Conservation (phyloP, 2,888 invertebrate genomes). For the Crocallis elinguaria region DNA sequence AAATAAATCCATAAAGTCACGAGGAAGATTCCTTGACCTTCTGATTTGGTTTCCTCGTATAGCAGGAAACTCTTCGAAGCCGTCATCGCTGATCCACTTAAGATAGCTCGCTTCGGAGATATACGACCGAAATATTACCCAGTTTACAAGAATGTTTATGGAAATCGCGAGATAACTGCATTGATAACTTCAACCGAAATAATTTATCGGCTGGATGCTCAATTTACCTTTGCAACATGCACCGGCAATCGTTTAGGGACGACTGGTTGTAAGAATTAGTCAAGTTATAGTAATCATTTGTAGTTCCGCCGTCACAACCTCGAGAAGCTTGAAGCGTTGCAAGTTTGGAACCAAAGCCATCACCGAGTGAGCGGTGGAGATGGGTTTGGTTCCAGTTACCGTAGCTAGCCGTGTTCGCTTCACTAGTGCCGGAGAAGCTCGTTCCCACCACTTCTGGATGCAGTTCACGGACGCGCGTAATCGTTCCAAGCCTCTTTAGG, state of each 20-base stretch:
- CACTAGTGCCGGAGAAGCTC: conserved; percentile 50
- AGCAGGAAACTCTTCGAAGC: conserved; percentile 33
- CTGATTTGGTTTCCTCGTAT: conserved; percentile 27
- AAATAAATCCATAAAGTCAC: conserved; percentile 27
- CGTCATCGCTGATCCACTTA: conserved; percentile 28
- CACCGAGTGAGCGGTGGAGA: neutral
- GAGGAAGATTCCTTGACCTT: conserved; percentile 33
- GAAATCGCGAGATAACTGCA: conserved; percentile 37
- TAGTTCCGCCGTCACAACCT: neutral
- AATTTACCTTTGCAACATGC: conserved; percentile 13
- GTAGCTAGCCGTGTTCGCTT: conserved; percentile 79
- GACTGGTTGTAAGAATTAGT: conserved; percentile 23
- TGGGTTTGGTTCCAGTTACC: conserved; percentile 32
- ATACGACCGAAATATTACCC: conserved; percentile 37
- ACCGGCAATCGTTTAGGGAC: conserved; percentile 1
- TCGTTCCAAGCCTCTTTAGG: conserved; percentile 53
- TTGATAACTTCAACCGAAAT: conserved; percentile 33
- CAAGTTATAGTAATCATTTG: conserved; percentile 37
- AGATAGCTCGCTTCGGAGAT: conserved; percentile 38
- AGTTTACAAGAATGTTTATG: conserved; percentile 37
- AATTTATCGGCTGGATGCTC: conserved; percentile 18
- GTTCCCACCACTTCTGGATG: conserved; percentile 65
- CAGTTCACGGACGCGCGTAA: conserved; percentile 76
- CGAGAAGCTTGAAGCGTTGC: neutral
- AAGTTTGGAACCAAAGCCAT: neutral